These are phyloP conservation scores for Zosterops pallidus DNA, from an alignment of 2,113 vertebrate genomes.

Conservation along the genomic window DNA sequence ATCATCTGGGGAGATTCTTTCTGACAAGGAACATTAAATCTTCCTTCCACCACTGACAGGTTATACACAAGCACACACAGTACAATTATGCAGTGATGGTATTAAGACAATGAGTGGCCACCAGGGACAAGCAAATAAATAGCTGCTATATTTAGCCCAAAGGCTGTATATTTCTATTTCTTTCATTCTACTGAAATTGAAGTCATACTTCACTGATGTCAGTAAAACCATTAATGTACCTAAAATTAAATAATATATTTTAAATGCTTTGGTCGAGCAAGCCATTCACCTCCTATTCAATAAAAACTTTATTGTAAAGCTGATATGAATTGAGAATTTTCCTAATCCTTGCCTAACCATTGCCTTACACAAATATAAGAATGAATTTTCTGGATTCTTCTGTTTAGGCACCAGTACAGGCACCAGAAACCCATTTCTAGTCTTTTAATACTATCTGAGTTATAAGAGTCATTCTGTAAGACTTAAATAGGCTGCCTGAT, in stretches of 20 bases:
- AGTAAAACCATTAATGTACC: neutral
- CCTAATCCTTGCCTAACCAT: neutral
- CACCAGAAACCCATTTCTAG: neutral
- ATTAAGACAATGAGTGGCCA: neutral
- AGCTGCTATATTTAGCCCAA: neutral
- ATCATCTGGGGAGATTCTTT: neutral
- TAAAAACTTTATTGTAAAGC: neutral
- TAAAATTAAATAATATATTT: neutral
- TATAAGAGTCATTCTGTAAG: neutral
- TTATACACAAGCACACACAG: neutral
- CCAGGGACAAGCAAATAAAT: neutral
- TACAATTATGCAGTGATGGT: no score
- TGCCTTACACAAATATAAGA: neutral
- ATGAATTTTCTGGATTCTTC: neutral
- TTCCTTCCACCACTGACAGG: neutral
- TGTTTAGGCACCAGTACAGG: neutral
- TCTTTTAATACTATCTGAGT: neutral
- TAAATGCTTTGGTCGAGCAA: neutral
- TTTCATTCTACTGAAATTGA: neutral
- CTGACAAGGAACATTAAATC: neutral
- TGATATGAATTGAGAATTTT: neutral
- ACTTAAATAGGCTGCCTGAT: neutral
- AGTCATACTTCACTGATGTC: neutral
- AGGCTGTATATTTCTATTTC: neutral
- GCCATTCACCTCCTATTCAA: neutral